Evolutionary conservation across 1,140 invertebrate genomes (phyloP), one percentile per base, ranked within the genome.

Genomic region (Bombus cullumanus): DNA sequence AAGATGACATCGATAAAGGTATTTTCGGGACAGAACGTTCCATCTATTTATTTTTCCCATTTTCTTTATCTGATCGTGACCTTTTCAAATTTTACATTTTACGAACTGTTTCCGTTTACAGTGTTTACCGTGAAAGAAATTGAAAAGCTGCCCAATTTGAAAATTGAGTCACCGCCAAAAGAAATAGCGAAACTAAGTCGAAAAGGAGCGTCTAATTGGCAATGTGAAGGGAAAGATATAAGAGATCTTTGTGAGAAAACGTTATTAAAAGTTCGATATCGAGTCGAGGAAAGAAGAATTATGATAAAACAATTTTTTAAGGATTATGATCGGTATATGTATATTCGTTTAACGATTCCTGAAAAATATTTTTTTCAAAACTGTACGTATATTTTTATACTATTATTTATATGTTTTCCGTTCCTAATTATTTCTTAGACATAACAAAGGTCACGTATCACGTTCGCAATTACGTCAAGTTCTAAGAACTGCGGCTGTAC

Each of bases 1-100:
- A 96, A 86, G 96, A 97, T 88, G 97, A 97, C 90, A 96, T 97
- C 68, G 96, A 97, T 91, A 95, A 96, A 88, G 96, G 96, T 96
- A 86, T n/a, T 43, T n/a, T 18, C 25, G 6, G 3, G 2, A 76
- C 22, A 25, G 10, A 66, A 34, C 18, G 5, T n/a, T 28, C 9
- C 2, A 10, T 37, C 13, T 15, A 66, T 78, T 12, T 39, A 62
- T 68, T 57, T 37, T 15, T n/a, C 5, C 43, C 25, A 75, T 37
- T 53, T 85, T 34, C 4, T 22, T 34, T 47, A 25, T 82, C 18
- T 13, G 10, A 34, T 12, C 9, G 18, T 25, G 8, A 5, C 1
- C 6, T 47, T 66, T n/a, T 6, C n/a, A 53, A 64, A 47, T 53
- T 71, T 78, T 22, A 62, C 9, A 37, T 41, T 68, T 78, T 8